These are phyloP conservation scores for Pipistrellus pipistrellus DNA, from an alignment of 2,797 vertebrate species.

Conservation along the genomic window DNA sequence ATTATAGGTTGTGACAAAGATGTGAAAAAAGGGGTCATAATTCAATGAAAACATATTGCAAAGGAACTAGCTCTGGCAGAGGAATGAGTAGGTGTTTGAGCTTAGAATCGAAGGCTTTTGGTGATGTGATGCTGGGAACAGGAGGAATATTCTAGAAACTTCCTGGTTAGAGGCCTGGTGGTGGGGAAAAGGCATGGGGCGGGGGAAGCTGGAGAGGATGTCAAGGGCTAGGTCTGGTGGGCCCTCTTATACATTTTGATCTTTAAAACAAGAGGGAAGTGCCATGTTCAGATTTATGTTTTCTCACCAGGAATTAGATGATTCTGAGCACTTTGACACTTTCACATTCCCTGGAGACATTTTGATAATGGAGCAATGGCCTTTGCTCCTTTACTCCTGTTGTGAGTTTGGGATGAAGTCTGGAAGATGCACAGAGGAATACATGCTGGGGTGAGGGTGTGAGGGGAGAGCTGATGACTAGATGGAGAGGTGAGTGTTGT, in stretches of 20 bases:
- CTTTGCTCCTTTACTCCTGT: conserved; percentile 40
- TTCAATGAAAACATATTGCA: background rate
- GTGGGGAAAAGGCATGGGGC: rapidly evolving
- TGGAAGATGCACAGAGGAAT: background rate
- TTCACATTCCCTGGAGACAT: background rate
- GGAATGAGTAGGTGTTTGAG: background rate
- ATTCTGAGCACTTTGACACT: background rate
- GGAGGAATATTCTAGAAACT: background rate
- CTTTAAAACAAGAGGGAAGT: background rate
- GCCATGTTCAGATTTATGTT: background rate
- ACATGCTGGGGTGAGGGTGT: background rate
- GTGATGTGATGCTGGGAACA: background rate
- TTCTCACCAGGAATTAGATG: background rate
- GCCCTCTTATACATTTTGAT: background rate
- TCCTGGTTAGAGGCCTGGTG: background rate
- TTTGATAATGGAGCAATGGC: background rate
- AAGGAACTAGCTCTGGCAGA: background rate
- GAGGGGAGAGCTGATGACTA: background rate
- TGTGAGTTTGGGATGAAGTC: background rate
- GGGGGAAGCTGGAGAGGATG: background rate
- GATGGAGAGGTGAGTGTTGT: background rate
- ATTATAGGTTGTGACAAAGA: background rate
- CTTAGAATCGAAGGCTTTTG: background rate
- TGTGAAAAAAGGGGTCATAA: background rate
- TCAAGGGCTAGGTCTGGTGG: background rate